Percentiles rank a stretch among this genome's conserved stretches.
Conservation (phyloP, 2,888 invertebrate genomes). For the Caenorhabditis sp. region DNA sequence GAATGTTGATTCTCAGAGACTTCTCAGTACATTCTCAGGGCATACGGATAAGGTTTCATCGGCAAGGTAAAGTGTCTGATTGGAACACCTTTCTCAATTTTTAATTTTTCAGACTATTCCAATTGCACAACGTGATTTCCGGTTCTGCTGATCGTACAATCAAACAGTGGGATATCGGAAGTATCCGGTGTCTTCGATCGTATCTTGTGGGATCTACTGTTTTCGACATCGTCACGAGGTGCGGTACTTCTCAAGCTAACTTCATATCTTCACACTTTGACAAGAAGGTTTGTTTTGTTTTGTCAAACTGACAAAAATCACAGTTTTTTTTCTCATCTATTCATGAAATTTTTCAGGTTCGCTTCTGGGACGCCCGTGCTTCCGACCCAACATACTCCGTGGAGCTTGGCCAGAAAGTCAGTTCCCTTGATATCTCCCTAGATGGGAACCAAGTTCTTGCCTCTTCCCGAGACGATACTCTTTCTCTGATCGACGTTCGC, state of each 20-base stretch:
- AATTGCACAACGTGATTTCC: slow-evolving; percentile 87
- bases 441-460: slow-evolving; percentile 93
- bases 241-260: slow-evolving; percentile 83
- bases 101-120: slow-evolving; percentile 88
- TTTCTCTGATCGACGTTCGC: slow-evolving; percentile 94
- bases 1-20: slow-evolving; percentile 92
- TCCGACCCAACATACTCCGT: slow-evolving; percentile 89
- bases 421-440: slow-evolving; percentile 86
- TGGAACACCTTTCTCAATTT: neutral
- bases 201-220: slow-evolving; percentile 79
- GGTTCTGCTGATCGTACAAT: slow-evolving; percentile 98
- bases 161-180: slow-evolving; percentile 98
- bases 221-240: slow-evolving; percentile 87
- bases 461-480: slow-evolving; percentile 95
- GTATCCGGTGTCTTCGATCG: slow-evolving; percentile 88
- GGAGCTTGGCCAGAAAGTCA: slow-evolving; percentile 92
- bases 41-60: slow-evolving; percentile 98
- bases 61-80: slow-evolving; percentile 87
- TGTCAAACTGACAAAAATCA: too few species aligned
- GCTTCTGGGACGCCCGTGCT: slow-evolving; percentile 94
- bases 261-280: slow-evolving; percentile 89
- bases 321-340: too few species aligned
- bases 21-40: slow-evolving; percentile 90
- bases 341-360: slow-evolving; percentile 86
- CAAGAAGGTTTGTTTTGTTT: slow-evolving; percentile 91